Percentiles rank a stretch among this genome's conserved stretches.
Evolutionary conservation across 2,113 vertebrate genomes (phyloP).

Genomic region (Phrynosoma blainvillii): DNA sequence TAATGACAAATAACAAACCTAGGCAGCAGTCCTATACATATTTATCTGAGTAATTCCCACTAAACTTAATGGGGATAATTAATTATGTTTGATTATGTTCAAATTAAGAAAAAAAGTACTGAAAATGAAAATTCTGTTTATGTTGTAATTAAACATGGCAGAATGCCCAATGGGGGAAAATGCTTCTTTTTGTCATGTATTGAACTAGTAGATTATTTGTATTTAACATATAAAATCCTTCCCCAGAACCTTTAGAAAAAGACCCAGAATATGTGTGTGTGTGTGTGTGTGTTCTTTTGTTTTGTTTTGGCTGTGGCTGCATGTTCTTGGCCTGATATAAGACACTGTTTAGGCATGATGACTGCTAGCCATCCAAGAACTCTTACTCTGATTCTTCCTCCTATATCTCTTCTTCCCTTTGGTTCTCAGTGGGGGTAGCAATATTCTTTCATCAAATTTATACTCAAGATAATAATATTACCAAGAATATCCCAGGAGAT

Average conservation of each 20-base stretch:
- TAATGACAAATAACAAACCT: neutral
- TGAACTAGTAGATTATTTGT: neutral
- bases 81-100: neutral
- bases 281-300: neutral
- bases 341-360: neutral
- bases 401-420: neutral
- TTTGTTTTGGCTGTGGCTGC: neutral
- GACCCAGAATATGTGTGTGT: neutral
- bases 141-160: neutral
- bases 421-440: neutral
- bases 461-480: conserved; percentile 27
- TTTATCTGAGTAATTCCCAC: neutral
- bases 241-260: neutral
- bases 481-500: conserved; percentile 24
- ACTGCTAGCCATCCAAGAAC: neutral
- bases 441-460: conserved; percentile 1
- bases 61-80: neutral
- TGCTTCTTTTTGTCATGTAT: neutral
- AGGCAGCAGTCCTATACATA: neutral
- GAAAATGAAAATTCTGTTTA: neutral
- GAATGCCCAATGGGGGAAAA: neutral
- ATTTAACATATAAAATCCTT: neutral
- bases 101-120: neutral
- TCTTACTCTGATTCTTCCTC: rapidly evolving
- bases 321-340: conserved; percentile 1